phyloP scores from a whole-genome alignment of 2,888 invertebrate genomes.

The Limnephilus auricula region DNA sequence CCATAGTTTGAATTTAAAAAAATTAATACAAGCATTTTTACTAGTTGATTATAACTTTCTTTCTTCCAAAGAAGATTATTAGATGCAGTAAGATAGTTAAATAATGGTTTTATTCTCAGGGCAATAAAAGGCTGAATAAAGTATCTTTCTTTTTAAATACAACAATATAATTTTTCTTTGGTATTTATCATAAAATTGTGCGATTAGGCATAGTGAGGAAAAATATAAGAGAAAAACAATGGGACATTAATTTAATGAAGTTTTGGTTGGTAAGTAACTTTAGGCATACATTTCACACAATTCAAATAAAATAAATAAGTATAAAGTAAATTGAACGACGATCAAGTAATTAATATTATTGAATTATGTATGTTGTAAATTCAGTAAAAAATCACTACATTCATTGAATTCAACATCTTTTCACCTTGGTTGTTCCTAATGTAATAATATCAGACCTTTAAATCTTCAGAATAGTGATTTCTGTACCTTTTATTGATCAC shows the following conservation, averaged over 20 bases:
- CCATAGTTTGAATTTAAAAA: no score
- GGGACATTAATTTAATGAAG: background rate
- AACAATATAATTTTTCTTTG: background rate
- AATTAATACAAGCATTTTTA: no score
- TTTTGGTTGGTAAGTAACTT: no score
- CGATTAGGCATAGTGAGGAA: background rate
- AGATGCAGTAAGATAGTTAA: background rate
- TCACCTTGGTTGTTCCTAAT: fast-evolving
- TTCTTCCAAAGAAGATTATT: no score
- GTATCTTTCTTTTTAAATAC: background rate
- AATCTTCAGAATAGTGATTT: no score
- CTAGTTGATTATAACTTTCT: no score
- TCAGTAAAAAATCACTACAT: background rate
- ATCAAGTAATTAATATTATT: no score
- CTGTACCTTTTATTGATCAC: no score
- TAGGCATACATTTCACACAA: background rate
- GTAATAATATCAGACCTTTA: no score
- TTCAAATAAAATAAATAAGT: background rate
- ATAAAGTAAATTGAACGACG: no score
- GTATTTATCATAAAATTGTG: background rate
- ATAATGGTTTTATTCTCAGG: background rate
- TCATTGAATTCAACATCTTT: background rate
- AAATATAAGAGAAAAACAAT: background rate
- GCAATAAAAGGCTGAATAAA: no score
- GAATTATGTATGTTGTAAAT: no score